Base-by-base conservation (phyloP, 2,888 invertebrate genomes). In the Podotricha telesiphe region DNA sequence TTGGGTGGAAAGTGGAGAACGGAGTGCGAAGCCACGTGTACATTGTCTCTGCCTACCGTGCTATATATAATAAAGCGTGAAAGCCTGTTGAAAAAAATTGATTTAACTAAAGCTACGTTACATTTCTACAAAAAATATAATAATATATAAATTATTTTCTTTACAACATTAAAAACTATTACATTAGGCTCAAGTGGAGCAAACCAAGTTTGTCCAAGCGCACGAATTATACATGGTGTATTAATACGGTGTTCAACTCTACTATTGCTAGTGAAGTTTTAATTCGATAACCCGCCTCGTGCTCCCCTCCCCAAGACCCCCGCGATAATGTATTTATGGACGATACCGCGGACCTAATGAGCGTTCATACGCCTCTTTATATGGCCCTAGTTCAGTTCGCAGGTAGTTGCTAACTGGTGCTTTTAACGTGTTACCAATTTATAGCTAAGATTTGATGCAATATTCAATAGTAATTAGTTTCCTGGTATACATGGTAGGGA, bases 231-330 rank as follows among this genome's bases (percentile, higher is more conserved):
- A 91, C 89, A 91, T 89, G 88, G 88, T 89, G 89, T 92, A 91
- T 91, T 91, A 92, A 92, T 92, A 92, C 89, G 86, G 86, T 89
- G 90, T 91, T 91, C 89, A 89, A 89, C 90, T 91, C 89, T 87
- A 89, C 87, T 89, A 91, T 91, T 92, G 91, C 91, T 91, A 87
- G 92, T 92, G 88, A 90, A 89, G 90, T 90, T 91, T 89, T 90
- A 90, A 89, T 91, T 89, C 88, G 90, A 91, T 90, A 89, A 89
- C 88, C 89, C 86, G 80, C 82, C 80, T 70, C 80, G 69, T 70
- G 68, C 74, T 63, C 70, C 70, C 69, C 77, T 74, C 77, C 78
- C 10, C 73, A 79, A 70, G 68, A 68, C 73, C 76, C 74, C 74
- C 77, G 81, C 86, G 85, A 91, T 91, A 93, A 92, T 87, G 91